These are phyloP conservation scores for Tiliqua scincoides DNA, from an alignment of 2,113 vertebrate species.

Conservation along the genomic window DNA sequence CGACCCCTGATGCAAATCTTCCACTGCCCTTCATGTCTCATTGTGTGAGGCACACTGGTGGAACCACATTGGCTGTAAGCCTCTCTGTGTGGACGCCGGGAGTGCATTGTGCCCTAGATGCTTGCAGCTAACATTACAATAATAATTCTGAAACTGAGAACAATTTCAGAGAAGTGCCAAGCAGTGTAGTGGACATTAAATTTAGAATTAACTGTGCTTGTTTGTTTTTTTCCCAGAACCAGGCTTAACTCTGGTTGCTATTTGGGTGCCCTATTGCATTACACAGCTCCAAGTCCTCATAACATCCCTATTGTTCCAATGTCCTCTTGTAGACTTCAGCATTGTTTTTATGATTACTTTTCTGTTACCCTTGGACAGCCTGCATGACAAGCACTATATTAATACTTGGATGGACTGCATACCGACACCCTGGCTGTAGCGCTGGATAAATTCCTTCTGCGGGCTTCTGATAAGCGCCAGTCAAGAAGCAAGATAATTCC, in stretches of 20 bases:
- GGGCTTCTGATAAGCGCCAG: slow-evolving; percentile 25
- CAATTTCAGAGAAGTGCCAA: not conserved
- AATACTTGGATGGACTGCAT: slow-evolving; percentile 29
- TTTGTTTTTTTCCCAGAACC: not conserved
- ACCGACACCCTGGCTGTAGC: not conserved
- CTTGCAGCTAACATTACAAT: slow-evolving; percentile 5
- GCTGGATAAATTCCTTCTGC: slow-evolving; percentile 28
- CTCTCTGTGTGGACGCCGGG: too few species aligned
- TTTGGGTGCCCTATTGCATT: not conserved
- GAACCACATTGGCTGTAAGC: not conserved
- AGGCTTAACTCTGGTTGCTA: slow-evolving; percentile 21
- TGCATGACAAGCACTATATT: slow-evolving; percentile 24
- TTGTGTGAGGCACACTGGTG: too few species aligned
- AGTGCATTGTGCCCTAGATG: not conserved
- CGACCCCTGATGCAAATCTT: too few species aligned
- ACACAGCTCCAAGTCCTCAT: not conserved
- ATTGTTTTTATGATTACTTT: not conserved
- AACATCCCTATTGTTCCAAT: not conserved
- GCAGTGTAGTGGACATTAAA: not conserved
- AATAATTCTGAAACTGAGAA: not conserved
- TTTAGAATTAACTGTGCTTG: not conserved
- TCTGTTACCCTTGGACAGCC: not conserved
- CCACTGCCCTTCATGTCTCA: too few species aligned
- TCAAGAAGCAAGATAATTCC: slow-evolving; percentile 29
- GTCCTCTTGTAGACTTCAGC: not conserved